phyloP scores from a whole-genome alignment of 2,888 invertebrate species.

The Tolmerus cingulatus region DNA sequence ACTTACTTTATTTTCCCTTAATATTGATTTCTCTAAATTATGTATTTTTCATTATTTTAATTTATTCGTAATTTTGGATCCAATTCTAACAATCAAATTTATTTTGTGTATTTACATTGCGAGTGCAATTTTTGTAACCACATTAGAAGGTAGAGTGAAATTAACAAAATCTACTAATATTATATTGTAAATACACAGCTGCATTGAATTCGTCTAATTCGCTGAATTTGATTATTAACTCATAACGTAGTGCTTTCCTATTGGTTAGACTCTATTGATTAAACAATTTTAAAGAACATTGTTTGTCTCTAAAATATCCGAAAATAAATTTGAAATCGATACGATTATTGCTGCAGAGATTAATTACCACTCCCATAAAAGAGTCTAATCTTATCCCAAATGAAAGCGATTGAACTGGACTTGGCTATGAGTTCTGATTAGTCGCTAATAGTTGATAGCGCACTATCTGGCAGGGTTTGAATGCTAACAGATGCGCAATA shows the following conservation, averaged over 20 bases:
- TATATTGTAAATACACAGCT: too few relatives aligned
- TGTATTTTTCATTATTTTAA: too few relatives aligned
- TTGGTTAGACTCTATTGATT: background rate
- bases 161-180: too few relatives aligned
- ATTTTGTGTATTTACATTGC: background rate
- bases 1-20: background rate
- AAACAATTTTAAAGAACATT: background rate
- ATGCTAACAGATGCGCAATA: background rate
- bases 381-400: background rate
- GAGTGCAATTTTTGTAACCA: too few relatives aligned
- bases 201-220: too few relatives aligned
- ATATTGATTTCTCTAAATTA: background rate
- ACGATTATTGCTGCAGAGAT: background rate
- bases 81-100: background rate
- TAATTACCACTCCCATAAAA: background rate
- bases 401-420: background rate
- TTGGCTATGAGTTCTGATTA: background rate
- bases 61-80: too few relatives aligned
- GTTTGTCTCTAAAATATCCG: background rate
- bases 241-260: background rate
- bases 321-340: background rate
- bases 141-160: too few relatives aligned
- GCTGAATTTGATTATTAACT: background rate
- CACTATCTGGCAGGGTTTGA: background rate
- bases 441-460: background rate